Base-by-base conservation (phyloP, 2,113 vertebrate species). In the Pachycephala philippinensis region DNA sequence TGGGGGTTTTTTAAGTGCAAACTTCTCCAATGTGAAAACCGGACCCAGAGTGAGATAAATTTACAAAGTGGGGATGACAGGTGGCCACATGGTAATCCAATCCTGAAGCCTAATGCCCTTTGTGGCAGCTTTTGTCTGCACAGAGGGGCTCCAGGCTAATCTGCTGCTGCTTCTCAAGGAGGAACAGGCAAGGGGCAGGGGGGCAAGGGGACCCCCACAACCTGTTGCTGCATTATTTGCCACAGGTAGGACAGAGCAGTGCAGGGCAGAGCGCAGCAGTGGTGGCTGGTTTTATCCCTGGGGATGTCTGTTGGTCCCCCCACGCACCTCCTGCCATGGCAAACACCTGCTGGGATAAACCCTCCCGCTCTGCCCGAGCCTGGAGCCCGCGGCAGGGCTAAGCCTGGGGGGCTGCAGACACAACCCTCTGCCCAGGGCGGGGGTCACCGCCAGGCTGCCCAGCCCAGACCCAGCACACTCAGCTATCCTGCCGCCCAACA, bases 11-110 rank as follows among this genome's bases (percentile, higher is more conserved):
- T 91, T 13, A 77, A 80, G 53, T 6, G 10, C 61, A 53, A 78
- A 70, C 42, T 75, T 90, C 74, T 49, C 72, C 86, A 80, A 20
- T 69, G 37, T 49, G 76, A 94, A 94, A 96, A 94, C 80, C 0
- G 9, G 84, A 57, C 91, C 44, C 21, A 52, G 81, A 81, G n/a
- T 0, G 6, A 87, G 88, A 94, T 71, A 90, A 89, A 93, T 79
- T 82, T 94, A 90, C 91, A 60, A 91, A 91, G 63, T 47, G 82
- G 50, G 82, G 72, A 64, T 95, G 96, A 90, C 97, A 97, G 97
- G 97, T 97, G 97, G 96, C 87, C 93, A 79, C 80, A 84, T 18
- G 39, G 96, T 97, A 98, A 97, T 97, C 97, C 95, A 97, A 87
- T 95, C 90, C 86, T 35, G 76, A 87, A 70, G 93, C 61, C 89